These are phyloP conservation scores for Sarcophilus harrisii DNA, from an alignment of 2,797 vertebrate genomes.

Conservation along the genomic window DNA sequence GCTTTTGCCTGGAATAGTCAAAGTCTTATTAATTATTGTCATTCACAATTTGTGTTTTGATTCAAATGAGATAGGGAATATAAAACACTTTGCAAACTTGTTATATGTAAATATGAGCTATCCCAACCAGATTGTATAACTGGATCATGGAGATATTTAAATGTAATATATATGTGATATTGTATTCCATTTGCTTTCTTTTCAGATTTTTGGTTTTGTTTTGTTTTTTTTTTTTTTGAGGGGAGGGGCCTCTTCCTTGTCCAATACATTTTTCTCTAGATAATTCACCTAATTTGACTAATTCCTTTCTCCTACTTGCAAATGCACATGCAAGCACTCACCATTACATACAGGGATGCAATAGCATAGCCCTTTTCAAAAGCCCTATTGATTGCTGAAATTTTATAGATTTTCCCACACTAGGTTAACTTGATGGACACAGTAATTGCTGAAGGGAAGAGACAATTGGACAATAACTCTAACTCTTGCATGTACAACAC, in stretches of 20 bases:
- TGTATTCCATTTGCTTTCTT: not conserved
- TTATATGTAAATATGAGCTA: conserved; percentile 4
- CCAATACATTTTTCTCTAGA: not conserved
- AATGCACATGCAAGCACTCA: not conserved
- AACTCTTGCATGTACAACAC: too few relatives aligned
- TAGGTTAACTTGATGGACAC: not conserved
- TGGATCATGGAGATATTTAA: not conserved
- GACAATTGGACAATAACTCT: not conserved
- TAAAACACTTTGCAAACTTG: not conserved
- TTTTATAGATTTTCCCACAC: not conserved
- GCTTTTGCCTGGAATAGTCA: not conserved
- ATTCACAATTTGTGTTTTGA: not conserved
- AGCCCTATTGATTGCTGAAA: not conserved
- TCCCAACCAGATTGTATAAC: not conserved
- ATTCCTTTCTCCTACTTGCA: not conserved
- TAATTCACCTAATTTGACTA: not conserved
- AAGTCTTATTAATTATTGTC: not conserved
- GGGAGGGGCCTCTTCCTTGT: not conserved
- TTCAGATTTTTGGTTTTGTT: not conserved
- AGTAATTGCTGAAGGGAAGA: not conserved
- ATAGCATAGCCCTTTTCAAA: not conserved
- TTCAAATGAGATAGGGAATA: not conserved
- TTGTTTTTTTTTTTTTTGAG: not conserved
- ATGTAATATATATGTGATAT: not conserved
- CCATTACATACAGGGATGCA: not conserved